A percentile compares a stretch with the other conserved stretches of the same genome.
Conservation (phyloP, 2,888 invertebrate genomes). For the Desoria tigrina region DNA sequence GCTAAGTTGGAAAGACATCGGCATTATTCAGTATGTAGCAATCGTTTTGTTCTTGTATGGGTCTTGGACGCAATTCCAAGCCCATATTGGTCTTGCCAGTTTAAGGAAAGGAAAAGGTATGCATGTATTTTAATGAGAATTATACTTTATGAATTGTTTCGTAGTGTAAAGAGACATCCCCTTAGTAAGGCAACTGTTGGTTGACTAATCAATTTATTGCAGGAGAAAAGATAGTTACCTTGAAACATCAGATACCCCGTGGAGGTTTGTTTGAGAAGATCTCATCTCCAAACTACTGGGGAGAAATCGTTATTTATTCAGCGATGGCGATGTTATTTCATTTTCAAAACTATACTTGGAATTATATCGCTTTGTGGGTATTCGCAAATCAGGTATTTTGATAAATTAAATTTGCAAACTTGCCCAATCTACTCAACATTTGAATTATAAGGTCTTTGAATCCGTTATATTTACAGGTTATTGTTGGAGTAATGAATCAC, state of each 20-base stretch:
- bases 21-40: slow-evolving; percentile 57
- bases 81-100: slow-evolving; percentile 73
- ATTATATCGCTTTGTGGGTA: slow-evolving; percentile 74
- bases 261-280: slow-evolving; percentile 78
- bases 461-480: slow-evolving; percentile 61
- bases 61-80: slow-evolving; percentile 73
- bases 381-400: slow-evolving; percentile 71
- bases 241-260: slow-evolving; percentile 72
- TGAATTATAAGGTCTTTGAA: too few relatives aligned
- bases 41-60: slow-evolving; percentile 68
- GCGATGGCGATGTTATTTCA: slow-evolving; percentile 66
- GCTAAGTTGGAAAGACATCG: neutral
- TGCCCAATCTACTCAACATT: neutral
- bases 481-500: slow-evolving; percentile 72
- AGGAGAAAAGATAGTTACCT: slow-evolving; percentile 57
- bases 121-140: slow-evolving; percentile 54
- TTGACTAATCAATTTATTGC: too few relatives aligned
- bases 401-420: neutral
- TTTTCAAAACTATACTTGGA: slow-evolving; percentile 69
- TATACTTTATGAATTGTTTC: too few relatives aligned
- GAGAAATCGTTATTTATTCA: slow-evolving; percentile 73
- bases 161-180: too few relatives aligned
- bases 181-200: too few relatives aligned
- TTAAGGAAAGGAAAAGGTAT: slow-evolving; percentile 71
- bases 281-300: slow-evolving; percentile 80